These are phyloP conservation scores for Agapornis roseicollis DNA, from an alignment of 2,113 vertebrate species.

Conservation along the genomic window DNA sequence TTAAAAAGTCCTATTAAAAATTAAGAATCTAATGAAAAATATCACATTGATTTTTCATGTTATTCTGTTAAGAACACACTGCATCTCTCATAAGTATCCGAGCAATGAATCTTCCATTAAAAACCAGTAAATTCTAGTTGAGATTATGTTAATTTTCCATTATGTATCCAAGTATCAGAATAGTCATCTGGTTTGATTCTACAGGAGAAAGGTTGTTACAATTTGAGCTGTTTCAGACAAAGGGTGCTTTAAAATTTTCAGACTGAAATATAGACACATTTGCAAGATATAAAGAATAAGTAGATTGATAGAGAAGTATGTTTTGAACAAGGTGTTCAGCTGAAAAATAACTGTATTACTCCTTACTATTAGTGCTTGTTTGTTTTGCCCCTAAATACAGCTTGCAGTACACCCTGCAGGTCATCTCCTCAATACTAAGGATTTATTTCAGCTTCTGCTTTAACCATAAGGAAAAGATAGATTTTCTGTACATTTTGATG, in stretches of 20 bases:
- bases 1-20: background rate
- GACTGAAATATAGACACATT: background rate
- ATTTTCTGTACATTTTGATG: background rate
- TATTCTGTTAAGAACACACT: background rate
- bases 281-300: background rate
- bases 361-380: background rate
- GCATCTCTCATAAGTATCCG: background rate
- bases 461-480: background rate
- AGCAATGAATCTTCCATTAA: background rate
- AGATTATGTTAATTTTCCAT: background rate
- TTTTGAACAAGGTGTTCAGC: background rate
- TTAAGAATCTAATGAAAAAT: background rate
- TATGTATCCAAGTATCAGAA: background rate
- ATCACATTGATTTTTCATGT: background rate
- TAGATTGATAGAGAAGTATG: background rate
- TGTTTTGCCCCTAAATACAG: background rate
- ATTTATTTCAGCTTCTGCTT: background rate
- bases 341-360: background rate
- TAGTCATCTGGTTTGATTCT: background rate
- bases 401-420: background rate
- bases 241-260: background rate
- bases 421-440: background rate
- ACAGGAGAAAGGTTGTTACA: background rate
- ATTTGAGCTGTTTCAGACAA: background rate
- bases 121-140: background rate